Percentiles rank a stretch among this genome's conserved stretches.
phyloP scores from a whole-genome alignment of 2,888 invertebrate species.

The Pyrochroa serraticornis region DNA sequence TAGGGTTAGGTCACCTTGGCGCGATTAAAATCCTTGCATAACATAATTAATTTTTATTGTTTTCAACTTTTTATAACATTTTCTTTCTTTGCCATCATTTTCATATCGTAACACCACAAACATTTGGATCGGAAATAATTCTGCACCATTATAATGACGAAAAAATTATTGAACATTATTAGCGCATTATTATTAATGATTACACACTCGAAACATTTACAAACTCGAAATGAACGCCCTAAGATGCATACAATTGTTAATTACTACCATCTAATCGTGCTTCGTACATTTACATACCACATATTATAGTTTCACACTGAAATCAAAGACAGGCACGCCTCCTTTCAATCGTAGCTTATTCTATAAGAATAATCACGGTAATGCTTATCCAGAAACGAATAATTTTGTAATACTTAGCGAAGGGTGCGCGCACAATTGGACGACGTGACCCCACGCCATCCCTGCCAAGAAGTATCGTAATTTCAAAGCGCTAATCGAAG shows the following conservation, averaged over 20 bases:
- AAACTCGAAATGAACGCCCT: slow-evolving; percentile 20
- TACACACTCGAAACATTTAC: slow-evolving; percentile 32
- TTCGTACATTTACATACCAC: slow-evolving; percentile 40
- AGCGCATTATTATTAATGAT: slow-evolving; percentile 15
- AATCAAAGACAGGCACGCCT: slow-evolving; percentile 42
- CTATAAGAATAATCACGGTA: slow-evolving; percentile 49
- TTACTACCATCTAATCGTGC: slow-evolving; percentile 47
- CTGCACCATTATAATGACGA: slow-evolving; percentile 10
- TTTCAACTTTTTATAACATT: slow-evolving; percentile 54
- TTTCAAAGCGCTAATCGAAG: slow-evolving; percentile 3
- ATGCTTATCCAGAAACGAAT: slow-evolving; percentile 41
- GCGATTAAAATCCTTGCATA: slow-evolving; percentile 32
- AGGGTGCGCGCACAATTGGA: slow-evolving; percentile 19
- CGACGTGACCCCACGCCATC: too few species aligned
- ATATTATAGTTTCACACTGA: slow-evolving; percentile 36
- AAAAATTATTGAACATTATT: slow-evolving; percentile 12
- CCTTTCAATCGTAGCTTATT: slow-evolving; percentile 49
- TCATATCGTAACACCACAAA: too few species aligned
- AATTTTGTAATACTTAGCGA: slow-evolving; percentile 28
- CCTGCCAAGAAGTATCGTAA: too few species aligned
- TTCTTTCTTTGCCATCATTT: slow-evolving; percentile 31
- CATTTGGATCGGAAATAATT: too few species aligned
- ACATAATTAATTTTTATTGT: slow-evolving; percentile 51
- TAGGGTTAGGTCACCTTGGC: not conserved
- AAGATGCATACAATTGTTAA: slow-evolving; percentile 40